Percentiles rank a stretch among this genome's conserved stretches.
phyloP scores from a whole-genome alignment of 2,113 vertebrate genomes.

The Halichoeres trimaculatus region DNA sequence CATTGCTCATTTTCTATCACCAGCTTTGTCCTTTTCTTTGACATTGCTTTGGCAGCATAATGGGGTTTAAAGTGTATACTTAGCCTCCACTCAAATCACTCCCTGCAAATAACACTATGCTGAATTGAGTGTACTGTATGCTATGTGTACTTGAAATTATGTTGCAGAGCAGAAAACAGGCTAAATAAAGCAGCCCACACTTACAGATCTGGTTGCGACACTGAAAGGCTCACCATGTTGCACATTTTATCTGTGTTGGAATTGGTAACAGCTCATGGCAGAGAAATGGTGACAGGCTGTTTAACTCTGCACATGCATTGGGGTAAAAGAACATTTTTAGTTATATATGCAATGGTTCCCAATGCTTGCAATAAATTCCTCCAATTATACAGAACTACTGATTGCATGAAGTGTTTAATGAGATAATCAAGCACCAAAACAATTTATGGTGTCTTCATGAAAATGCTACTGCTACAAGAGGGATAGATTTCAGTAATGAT shows the following conservation, averaged over 20 bases:
- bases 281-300: not conserved
- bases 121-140: not conserved
- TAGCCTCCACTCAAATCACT: constrained; percentile 34
- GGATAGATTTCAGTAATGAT: constrained; percentile 26
- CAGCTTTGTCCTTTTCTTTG: constrained; percentile 26
- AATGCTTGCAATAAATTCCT: not conserved
- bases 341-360: not conserved
- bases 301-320: constrained; percentile 6
- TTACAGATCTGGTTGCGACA: constrained; percentile 2
- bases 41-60: constrained; percentile 36
- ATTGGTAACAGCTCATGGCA: not conserved
- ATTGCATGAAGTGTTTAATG: constrained; percentile 9
- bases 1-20: constrained; percentile 16
- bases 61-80: constrained; percentile 18
- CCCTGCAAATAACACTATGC: constrained; percentile 27
- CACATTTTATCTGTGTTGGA: constrained; percentile 21
- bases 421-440: constrained; percentile 22
- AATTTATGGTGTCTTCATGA: constrained; percentile 12
- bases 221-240: constrained; percentile 1
- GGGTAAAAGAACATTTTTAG: not conserved
- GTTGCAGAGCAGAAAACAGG: constrained; percentile 3
- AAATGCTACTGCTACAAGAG: not conserved
- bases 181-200: constrained; percentile 5
- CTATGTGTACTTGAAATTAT: constrained; percentile 18
- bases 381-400: not conserved